A percentile compares a stretch with the other conserved stretches of the same genome.
Evolutionary conservation across 2,888 invertebrate species (phyloP).

Genomic region (Agrochola lota): DNA sequence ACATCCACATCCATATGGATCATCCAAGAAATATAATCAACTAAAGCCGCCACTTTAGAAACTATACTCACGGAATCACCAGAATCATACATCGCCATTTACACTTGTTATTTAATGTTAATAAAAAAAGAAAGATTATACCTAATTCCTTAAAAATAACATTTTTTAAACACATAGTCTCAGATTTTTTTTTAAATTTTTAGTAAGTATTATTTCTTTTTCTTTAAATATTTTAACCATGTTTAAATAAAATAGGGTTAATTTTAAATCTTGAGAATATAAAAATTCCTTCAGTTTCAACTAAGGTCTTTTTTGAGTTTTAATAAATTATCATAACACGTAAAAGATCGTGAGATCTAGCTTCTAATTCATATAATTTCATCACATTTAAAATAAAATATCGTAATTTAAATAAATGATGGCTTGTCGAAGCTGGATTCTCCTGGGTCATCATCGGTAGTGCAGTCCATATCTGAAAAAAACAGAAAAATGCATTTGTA

Average conservation of each 20-base stretch:
- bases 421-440: background rate
- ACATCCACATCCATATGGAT: slow-evolving; percentile 58
- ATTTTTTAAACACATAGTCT: background rate
- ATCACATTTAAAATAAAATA: background rate
- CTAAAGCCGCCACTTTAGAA: slow-evolving; percentile 85
- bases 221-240: background rate
- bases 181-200: background rate
- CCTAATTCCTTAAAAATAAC: background rate
- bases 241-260: background rate
- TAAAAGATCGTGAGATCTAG: background rate
- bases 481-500: slow-evolving; percentile 33
- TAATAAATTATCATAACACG: background rate
- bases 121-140: slow-evolving; percentile 45
- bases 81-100: slow-evolving; percentile 66
- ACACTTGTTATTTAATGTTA: slow-evolving; percentile 66
- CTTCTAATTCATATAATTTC: background rate
- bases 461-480: slow-evolving; percentile 43
- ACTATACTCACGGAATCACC: slow-evolving; percentile 72
- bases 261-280: background rate
- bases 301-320: background rate
- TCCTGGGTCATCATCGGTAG: background rate
- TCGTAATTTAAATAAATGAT: background rate
- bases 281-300: background rate
- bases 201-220: background rate
- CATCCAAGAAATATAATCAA: slow-evolving; percentile 72